Evolutionary conservation across 2,113 vertebrate genomes (phyloP).

Genomic region (Aramus guarauna): DNA sequence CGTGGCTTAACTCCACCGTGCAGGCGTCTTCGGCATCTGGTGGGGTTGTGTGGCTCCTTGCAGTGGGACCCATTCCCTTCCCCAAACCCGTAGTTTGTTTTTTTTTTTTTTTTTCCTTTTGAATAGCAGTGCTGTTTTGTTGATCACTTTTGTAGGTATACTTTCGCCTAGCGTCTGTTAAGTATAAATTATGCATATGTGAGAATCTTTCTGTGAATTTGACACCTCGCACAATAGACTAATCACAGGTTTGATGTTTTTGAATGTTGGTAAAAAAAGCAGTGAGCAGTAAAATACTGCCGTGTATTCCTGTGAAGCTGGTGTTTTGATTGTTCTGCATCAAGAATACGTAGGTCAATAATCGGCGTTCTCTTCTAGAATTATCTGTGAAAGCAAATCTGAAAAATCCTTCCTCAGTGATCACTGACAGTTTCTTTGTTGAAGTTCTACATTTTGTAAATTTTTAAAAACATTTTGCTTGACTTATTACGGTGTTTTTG

Average conservation of each 20-base stretch:
- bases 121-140: not conserved
- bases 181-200: not conserved
- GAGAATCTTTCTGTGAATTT: not conserved
- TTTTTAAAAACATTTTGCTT: not conserved
- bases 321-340: not conserved
- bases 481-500: not conserved
- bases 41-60: accelerated
- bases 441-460: not conserved
- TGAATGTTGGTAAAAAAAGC: not conserved
- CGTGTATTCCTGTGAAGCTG: not conserved
- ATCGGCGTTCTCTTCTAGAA: not conserved
- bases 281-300: not conserved
- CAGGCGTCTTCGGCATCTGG: not conserved
- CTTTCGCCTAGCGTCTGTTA: not conserved
- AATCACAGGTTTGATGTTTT: not conserved
- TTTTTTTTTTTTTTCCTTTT: not conserved
- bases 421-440: not conserved
- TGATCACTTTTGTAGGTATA: not conserved
- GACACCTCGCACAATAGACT: not conserved
- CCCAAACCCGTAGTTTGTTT: accelerated
- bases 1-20: not conserved
- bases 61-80: not conserved
- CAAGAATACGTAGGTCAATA: not conserved
- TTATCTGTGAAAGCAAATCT: not conserved
- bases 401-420: not conserved